phyloP scores from a whole-genome alignment of 1,140 invertebrate species.

The Brachionus asplanchnoidis region DNA sequence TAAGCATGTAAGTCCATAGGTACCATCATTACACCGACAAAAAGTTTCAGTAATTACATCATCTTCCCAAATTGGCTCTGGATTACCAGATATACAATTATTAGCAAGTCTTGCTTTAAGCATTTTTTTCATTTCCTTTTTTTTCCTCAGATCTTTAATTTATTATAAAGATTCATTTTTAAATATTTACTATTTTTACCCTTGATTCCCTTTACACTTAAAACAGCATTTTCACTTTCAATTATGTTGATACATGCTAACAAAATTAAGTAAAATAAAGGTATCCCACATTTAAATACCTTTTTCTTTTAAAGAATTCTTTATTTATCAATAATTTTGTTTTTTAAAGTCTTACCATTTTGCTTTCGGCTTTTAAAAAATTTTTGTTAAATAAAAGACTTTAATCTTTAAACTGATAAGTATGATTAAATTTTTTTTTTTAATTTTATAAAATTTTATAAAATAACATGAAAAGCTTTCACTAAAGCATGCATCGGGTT shows the following conservation, averaged over 20 bases:
- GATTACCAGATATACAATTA: not conserved
- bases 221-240: not conserved
- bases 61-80: slow-evolving; percentile 39
- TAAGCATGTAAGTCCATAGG: not conserved
- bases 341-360: not conserved
- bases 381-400: not conserved
- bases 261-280: not conserved
- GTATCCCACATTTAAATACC: not conserved
- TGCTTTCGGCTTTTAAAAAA: not conserved
- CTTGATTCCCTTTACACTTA: not conserved
- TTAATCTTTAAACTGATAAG: not conserved
- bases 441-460: too few species aligned
- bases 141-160: not conserved
- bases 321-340: not conserved
- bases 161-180: not conserved
- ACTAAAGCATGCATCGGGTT: too few species aligned
- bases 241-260: not conserved
- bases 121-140: not conserved
- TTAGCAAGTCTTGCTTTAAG: slow-evolving; percentile 6
- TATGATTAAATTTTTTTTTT: not conserved
- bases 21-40: slow-evolving; percentile 27
- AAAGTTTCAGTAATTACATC: slow-evolving; percentile 20
- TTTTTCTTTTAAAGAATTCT: not conserved
- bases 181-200: not conserved
- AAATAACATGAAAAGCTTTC: too few species aligned